Percentiles rank a stretch among this genome's conserved stretches.
phyloP scores from a whole-genome alignment of 2,888 invertebrate species.

The Aphodius granarius region DNA sequence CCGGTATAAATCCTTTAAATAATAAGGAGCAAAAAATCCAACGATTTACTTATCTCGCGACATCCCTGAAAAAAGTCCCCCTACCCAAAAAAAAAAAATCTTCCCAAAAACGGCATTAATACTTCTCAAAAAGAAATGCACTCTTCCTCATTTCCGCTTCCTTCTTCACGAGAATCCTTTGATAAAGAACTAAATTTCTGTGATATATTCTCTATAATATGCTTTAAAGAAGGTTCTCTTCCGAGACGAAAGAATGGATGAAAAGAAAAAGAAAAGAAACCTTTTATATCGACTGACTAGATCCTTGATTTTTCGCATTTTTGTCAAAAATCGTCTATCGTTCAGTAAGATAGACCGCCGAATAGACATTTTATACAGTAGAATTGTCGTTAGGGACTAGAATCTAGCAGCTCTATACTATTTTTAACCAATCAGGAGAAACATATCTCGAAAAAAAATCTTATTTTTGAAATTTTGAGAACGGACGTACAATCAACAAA shows the following conservation, averaged over 20 bases:
- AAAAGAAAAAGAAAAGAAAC: not conserved
- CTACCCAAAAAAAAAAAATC: slow-evolving; percentile 1
- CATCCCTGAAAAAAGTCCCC: not conserved
- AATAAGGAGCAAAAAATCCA: slow-evolving; percentile 4
- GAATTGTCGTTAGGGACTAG: not conserved
- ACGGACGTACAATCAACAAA: not conserved
- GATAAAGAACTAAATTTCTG: slow-evolving; percentile 27
- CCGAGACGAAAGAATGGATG: not conserved
- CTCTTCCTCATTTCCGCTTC: slow-evolving; percentile 8
- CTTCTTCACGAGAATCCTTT: not conserved
- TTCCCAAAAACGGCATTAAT: not conserved
- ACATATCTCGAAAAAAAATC: not conserved
- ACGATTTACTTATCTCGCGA: not conserved
- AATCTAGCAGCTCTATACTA: not conserved
- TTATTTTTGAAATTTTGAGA: not conserved
- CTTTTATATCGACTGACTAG: not conserved
- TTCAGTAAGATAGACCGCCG: not conserved
- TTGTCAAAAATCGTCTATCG: not conserved
- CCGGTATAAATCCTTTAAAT: slow-evolving; percentile 79
- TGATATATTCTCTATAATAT: slow-evolving; percentile 27
- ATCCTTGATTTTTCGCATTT: not conserved
- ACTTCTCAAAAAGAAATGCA: not conserved
- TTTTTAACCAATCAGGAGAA: not conserved
- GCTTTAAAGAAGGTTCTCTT: not conserved
- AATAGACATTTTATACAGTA: not conserved